Evolutionary conservation across 2,113 vertebrate species (phyloP).

Genomic region (Anarhynchus alexandrinus): DNA sequence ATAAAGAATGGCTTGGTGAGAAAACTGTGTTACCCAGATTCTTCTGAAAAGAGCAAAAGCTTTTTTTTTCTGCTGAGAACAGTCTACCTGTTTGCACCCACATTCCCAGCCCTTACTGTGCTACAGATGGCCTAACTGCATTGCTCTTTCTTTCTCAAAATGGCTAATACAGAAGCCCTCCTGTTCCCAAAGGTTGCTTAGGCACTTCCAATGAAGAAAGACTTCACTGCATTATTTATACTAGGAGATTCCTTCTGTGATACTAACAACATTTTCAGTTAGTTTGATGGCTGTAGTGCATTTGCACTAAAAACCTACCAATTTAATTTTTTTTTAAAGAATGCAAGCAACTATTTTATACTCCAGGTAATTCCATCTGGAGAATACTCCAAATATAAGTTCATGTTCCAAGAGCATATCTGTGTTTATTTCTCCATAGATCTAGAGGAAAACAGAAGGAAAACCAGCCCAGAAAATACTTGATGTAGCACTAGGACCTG

Average conservation of each 20-base stretch:
- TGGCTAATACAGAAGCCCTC: background rate
- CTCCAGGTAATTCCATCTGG: background rate
- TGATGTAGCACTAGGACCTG: background rate
- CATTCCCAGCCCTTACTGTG: background rate
- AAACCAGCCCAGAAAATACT: background rate
- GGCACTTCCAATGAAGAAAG: background rate
- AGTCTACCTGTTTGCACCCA: background rate
- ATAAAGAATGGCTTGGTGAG: background rate
- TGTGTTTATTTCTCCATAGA: background rate
- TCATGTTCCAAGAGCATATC: background rate
- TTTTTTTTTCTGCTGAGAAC: background rate
- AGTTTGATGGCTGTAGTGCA: background rate
- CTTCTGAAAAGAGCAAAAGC: background rate
- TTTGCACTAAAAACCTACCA: background rate
- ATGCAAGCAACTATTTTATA: background rate
- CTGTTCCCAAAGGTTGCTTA: background rate
- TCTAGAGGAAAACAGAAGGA: background rate
- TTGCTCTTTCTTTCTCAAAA: background rate
- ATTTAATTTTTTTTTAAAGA: background rate
- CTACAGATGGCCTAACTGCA: background rate
- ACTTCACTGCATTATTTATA: background rate
- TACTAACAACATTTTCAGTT: background rate
- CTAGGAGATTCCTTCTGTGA: background rate
- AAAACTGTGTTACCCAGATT: background rate
- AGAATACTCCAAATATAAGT: background rate